Percentiles rank a stretch among this genome's conserved stretches.
These are phyloP conservation scores for Caenorhabditis imperialis DNA, from an alignment of 2,888 invertebrate species.

Conservation along the genomic window DNA sequence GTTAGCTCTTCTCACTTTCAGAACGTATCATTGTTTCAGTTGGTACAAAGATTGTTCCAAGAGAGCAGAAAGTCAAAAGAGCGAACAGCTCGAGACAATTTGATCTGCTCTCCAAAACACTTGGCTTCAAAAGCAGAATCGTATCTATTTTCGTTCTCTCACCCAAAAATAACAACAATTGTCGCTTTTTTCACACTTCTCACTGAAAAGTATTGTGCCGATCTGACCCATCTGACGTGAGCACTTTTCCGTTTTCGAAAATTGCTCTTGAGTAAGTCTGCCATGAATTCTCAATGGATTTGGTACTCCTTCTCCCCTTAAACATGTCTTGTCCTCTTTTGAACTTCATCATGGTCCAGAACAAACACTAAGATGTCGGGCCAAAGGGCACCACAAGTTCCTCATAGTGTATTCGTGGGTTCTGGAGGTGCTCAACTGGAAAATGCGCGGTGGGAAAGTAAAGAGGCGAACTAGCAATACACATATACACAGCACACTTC, in stretches of 20 bases:
- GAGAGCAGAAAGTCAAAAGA: conserved; percentile 23
- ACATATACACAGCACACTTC: conserved; percentile 1
- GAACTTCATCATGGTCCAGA: conserved; percentile 21
- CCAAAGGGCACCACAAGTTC: conserved; percentile 35
- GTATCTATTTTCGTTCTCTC: conserved; percentile 2
- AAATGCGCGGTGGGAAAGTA: conserved; percentile 25
- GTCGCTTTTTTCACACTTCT: not conserved
- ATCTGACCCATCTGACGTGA: conserved; percentile 40
- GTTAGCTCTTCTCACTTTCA: conserved; percentile 33
- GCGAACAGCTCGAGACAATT: too few relatives aligned
- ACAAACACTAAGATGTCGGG: conserved; percentile 13
- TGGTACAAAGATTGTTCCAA: too few relatives aligned
- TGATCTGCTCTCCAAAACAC: too few relatives aligned
- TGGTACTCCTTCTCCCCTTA: conserved; percentile 6
- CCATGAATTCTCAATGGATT: conserved; percentile 39
- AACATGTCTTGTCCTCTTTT: conserved; percentile 19
- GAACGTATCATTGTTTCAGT: conserved; percentile 36
- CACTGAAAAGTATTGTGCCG: conserved; percentile 18
- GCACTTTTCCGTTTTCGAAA: conserved; percentile 29
- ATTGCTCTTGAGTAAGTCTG: conserved; percentile 45
- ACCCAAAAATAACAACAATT: conserved; percentile 19
- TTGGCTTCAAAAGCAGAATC: too few relatives aligned
- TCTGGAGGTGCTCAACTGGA: conserved; percentile 50
- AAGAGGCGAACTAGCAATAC: conserved; percentile 15
- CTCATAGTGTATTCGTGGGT: conserved; percentile 36